Percentiles rank a stretch among this genome's conserved stretches.
Conservation (phyloP, 2,113 vertebrate species). For the Atractosteus spatula region DNA sequence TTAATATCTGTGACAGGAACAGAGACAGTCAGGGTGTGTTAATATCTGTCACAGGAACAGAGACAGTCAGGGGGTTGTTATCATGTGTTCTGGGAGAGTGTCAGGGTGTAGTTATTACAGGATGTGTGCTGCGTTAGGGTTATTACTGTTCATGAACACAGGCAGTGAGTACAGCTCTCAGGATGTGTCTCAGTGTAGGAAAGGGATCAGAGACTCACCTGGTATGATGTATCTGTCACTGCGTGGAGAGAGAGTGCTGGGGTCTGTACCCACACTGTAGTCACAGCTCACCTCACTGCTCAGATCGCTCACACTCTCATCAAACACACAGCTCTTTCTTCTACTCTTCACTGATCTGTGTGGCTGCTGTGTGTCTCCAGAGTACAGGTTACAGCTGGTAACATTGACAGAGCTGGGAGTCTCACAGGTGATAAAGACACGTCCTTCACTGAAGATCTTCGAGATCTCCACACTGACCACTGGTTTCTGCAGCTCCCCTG, state of each 20-base stretch:
- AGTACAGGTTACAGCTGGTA: slow-evolving; percentile 10
- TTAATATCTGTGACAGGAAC: too few species aligned
- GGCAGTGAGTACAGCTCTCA: too few species aligned
- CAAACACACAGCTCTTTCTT: not conserved
- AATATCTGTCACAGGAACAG: too few species aligned
- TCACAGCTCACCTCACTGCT: slow-evolving; percentile 18
- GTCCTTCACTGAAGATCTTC: not conserved
- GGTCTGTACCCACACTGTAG: not conserved
- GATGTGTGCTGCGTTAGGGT: too few species aligned
- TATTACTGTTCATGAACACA: too few species aligned
- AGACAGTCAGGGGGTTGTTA: too few species aligned
- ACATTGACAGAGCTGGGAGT: not conserved
- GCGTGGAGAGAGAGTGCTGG: not conserved
- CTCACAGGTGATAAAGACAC: not conserved
- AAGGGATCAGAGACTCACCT: not conserved
- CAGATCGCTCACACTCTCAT: not conserved
- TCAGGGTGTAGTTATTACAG: too few species aligned
- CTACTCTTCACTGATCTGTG: not conserved
- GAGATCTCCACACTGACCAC: too few species aligned
- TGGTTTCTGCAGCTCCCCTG: too few species aligned
- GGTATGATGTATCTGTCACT: not conserved
- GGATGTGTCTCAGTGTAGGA: too few species aligned
- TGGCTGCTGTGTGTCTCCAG: not conserved
- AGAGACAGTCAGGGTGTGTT: too few species aligned
- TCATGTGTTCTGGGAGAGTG: too few species aligned